These are phyloP conservation scores for Epinephelus awoara DNA, from an alignment of 2,797 vertebrate genomes.

Conservation along the genomic window DNA sequence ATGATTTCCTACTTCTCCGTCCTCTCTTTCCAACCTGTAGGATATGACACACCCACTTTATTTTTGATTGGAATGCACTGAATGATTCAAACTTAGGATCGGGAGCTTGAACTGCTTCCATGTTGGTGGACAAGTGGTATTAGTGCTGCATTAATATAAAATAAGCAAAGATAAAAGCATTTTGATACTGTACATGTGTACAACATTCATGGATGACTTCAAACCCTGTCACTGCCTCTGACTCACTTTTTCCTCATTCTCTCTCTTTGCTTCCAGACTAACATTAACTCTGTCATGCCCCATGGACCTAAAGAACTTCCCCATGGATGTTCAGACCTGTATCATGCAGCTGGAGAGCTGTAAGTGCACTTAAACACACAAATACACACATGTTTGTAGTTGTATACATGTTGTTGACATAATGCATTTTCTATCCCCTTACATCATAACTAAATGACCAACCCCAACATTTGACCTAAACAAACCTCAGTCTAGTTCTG, in stretches of 20 bases:
- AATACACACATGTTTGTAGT: slow-evolving; percentile 5
- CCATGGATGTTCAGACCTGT: slow-evolving; percentile 98
- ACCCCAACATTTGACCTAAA: too few relatives aligned
- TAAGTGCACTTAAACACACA: slow-evolving; percentile 83
- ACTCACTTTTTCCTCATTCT: not conserved
- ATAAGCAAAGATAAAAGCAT: not conserved
- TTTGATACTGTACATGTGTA: not conserved
- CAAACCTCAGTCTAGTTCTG: not conserved
- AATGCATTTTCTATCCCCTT: too few relatives aligned
- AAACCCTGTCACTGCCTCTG: slow-evolving; percentile 16
- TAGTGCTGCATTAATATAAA: not conserved
- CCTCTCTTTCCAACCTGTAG: too few relatives aligned
- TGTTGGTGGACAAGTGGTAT: too few relatives aligned
- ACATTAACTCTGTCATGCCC: slow-evolving; percentile 97
- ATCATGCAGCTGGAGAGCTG: slow-evolving; percentile 99
- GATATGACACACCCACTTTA: too few relatives aligned
- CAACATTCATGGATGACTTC: not conserved
- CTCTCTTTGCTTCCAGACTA: slow-evolving; percentile 84
- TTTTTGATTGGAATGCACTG: too few relatives aligned
- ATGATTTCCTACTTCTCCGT: too few relatives aligned
- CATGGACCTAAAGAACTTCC: slow-evolving; percentile 99
- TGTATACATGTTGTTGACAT: too few relatives aligned
- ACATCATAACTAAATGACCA: too few relatives aligned
- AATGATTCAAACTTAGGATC: too few relatives aligned
- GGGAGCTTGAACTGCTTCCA: too few relatives aligned